A percentile compares a stretch with the other conserved stretches of the same genome.
These are phyloP conservation scores for Arothron firmamentum DNA, from an alignment of 2,113 vertebrate genomes.

Conservation along the genomic window DNA sequence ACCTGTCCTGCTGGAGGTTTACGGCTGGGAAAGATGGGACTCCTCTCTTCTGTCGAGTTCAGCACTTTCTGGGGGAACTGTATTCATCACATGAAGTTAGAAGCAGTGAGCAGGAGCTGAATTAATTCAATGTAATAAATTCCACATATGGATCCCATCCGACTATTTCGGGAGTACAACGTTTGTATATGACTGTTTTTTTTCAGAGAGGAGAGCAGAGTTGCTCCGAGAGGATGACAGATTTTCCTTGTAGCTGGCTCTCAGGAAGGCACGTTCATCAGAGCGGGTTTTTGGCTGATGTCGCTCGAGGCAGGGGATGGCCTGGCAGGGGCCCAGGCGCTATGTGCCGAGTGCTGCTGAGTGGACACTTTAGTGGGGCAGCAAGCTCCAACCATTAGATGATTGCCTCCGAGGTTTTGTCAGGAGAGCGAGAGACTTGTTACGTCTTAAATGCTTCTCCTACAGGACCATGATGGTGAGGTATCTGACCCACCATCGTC, in stretches of 20 bases:
- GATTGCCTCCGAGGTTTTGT: conserved; percentile 58
- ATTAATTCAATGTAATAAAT: conserved; percentile 47
- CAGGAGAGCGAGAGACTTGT: conserved; percentile 27
- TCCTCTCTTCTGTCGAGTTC: conserved; percentile 27
- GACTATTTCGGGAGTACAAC: conserved; percentile 24
- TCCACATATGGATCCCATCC: conserved; percentile 17
- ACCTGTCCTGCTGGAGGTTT: conserved; percentile 34
- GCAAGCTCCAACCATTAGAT: conserved; percentile 60
- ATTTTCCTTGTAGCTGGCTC: conserved; percentile 1
- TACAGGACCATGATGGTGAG: conserved; percentile 12
- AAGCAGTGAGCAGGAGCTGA: conserved; percentile 2
- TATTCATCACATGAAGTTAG: conserved; percentile 30
- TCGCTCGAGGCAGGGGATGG: conserved; percentile 38
- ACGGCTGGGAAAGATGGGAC: conserved; percentile 36
- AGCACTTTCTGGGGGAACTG: conserved; percentile 38
- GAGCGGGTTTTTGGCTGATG: conserved; percentile 47
- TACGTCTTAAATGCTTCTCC: conserved; percentile 31
- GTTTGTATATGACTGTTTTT: conserved; percentile 23
- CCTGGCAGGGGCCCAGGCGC: conserved; percentile 54
- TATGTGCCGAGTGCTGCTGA: conserved; percentile 56
- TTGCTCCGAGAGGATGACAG: conserved; percentile 15
- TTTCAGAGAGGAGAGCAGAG: conserved; percentile 7
- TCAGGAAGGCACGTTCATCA: conserved; percentile 30
- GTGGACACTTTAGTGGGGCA: conserved; percentile 49
- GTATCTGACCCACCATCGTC: conserved; percentile 28